Percentiles rank a stretch among this genome's conserved stretches.
These are phyloP conservation scores for Drosophila paracracens DNA, from an alignment of 2,888 invertebrate species.

Conservation along the genomic window DNA sequence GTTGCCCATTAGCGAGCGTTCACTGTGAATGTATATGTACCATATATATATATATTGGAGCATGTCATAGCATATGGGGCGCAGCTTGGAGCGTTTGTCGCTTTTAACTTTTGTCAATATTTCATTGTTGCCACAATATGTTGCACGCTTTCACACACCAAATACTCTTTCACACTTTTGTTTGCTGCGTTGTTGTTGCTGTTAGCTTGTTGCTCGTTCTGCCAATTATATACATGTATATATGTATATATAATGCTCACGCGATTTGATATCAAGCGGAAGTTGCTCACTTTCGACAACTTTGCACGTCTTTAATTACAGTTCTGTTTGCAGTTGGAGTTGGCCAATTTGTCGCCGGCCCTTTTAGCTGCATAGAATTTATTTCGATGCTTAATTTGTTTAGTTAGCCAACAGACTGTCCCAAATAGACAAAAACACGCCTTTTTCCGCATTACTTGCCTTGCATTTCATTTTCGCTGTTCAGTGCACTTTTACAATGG, in stretches of 20 bases:
- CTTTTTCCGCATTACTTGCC: constrained; percentile 77
- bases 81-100: constrained; percentile 27
- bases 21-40: neutral
- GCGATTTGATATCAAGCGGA: constrained; percentile 65
- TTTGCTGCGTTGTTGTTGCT: constrained; percentile 2
- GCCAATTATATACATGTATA: constrained; percentile 57
- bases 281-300: constrained; percentile 62
- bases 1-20: neutral
- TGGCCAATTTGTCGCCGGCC: constrained; percentile 33
- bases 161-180: constrained; percentile 63
- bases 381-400: constrained; percentile 28
- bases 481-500: constrained; percentile 80
- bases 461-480: constrained; percentile 76
- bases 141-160: constrained; percentile 61
- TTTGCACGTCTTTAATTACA: constrained; percentile 68
- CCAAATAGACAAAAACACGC: constrained; percentile 65
- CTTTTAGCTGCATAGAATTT: constrained; percentile 38
- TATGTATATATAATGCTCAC: constrained; percentile 28
- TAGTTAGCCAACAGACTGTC: constrained; percentile 40
- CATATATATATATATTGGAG: constrained; percentile 3
- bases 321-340: constrained; percentile 11
- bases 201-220: constrained; percentile 54
- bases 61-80: constrained; percentile 3
- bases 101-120: constrained; percentile 66
- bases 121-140: constrained; percentile 57